Base-by-base conservation (phyloP, 2,888 invertebrate species). In the Thereva nobilitata region DNA sequence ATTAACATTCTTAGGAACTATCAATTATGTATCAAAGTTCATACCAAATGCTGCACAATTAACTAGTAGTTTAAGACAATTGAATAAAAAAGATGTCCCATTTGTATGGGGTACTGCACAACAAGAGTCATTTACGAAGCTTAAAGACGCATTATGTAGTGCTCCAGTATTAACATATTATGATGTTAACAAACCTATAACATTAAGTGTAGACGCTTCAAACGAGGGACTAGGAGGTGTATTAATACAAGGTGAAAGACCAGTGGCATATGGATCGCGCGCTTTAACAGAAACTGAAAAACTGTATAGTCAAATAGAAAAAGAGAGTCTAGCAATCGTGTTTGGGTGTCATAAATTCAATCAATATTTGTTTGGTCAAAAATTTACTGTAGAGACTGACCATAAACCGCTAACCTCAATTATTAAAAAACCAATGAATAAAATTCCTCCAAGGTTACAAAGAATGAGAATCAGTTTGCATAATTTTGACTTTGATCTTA, bases 281-380 rank as follows among this genome's bases (percentile, higher is more conserved):
- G 74, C 73, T 41, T 64, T 78, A n/a, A 74, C 70, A 7, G 44
- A 67, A 41, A 71, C 73, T 42, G 76, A 78, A 66, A 70, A 73
- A 68, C 76, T 73, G 45, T 78, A 76, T 71, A 72, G 76, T 4
- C 78, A 80, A 72, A 78, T 80, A 5, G 78, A 80, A 71, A 79
- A 79, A 68, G 77, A 80, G 70, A 65, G 76, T 3, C 69, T 79
- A 52, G 76, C 77, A 38, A 74, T 76, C 9, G 73, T 73, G 4
- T 76, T 75, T 70, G 75, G 76, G 4, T 73, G 72, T 47, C 70
- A 73, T 64, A 76, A 76, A 69, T 79, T 78, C 71, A 75, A 77
- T 71, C 73, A 74, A 45, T 76, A 72, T 70, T 70, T 75, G 4
- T 74, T 72, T 72, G 74, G 75, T 5, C 54, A 70, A 12, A 59